These are phyloP conservation scores for Sphaeridia pumilis DNA, from an alignment of 2,888 invertebrate genomes.

Conservation along the genomic window DNA sequence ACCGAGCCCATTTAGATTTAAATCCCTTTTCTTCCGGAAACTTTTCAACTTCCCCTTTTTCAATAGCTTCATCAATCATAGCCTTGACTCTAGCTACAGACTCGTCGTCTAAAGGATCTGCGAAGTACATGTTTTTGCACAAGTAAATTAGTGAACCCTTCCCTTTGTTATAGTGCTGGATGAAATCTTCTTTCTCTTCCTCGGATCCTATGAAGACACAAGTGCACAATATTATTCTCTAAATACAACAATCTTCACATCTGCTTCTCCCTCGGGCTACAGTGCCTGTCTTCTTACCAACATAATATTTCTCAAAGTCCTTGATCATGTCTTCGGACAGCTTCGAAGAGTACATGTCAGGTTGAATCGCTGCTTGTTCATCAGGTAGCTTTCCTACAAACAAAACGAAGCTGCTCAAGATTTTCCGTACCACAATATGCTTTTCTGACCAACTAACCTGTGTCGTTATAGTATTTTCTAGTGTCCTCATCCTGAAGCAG, in stretches of 20 bases:
- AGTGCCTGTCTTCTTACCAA: not conserved
- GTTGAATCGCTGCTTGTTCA: not conserved
- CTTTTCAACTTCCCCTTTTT: constrained; percentile 17
- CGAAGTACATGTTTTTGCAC: constrained; percentile 30
- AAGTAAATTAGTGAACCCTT: constrained; percentile 30
- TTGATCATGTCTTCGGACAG: not conserved
- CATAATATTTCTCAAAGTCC: not conserved
- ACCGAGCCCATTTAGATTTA: constrained; percentile 12
- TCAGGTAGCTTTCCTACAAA: not conserved
- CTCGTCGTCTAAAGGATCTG: constrained; percentile 27
- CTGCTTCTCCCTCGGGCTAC: too few relatives aligned
- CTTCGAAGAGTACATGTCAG: not conserved
- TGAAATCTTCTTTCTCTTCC: constrained; percentile 29
- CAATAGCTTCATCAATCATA: constrained; percentile 25
- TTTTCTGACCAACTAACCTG: not conserved
- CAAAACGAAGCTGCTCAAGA: too few relatives aligned
- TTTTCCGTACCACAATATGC: not conserved
- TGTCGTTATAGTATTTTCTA: not conserved
- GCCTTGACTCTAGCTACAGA: constrained; percentile 21
- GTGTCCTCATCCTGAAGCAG: constrained; percentile 11
- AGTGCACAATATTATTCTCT: too few relatives aligned
- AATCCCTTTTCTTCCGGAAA: constrained; percentile 15
- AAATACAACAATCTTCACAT: too few relatives aligned
- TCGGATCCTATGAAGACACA: constrained; percentile 23
- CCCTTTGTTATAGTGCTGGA: constrained; percentile 25